Evolutionary conservation across 1,140 invertebrate species (phyloP), one percentile per base, ranked within the genome.

Genomic region (Drosophila prosaltans): DNA sequence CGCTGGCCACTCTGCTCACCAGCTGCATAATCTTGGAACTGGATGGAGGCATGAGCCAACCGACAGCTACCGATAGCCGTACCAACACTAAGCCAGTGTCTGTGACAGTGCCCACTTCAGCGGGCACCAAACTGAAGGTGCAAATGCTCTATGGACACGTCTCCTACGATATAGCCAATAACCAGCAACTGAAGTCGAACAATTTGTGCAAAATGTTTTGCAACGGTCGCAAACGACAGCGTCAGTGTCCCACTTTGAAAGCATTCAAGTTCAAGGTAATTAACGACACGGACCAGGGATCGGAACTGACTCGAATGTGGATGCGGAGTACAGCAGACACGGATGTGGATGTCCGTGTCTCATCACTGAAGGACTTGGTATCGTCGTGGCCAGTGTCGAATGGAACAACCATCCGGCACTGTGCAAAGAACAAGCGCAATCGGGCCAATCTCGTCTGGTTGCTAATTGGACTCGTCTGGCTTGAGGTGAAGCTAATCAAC

Each of bases 381-480:
- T 69, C 70, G 21, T 68, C 68, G 16, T 80, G 72, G 55, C 39
- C 72, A 1, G 45, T 64, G 4, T 28, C 21, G 7, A 65, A 60
- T 57, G 60, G 43, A 28, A 60, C 3, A 41, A 59, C 75, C 21
- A 62, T 71, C 32, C 51, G 75, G 28, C 68, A 65, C 55, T 72
- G 67, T 58, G 69, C 80, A 21, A 78, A 73, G 59, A 54, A 61
- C 28, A 90, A 90, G 55, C 74, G 81, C 1, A 81, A 79, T 43
- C 75, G 84, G 0, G 54, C 79, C 0, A 91, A 91, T 69, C 81
- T 91, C 8, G 65, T 92, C 1, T 91, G 91, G 91, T 60, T 91
- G n/a, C 69, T 91, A 3, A 91, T 91, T 51, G 91, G 91, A 4
- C 74, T 91, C 9, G 90, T 91, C 21, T 91, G 91, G 91, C 74